Conservation (phyloP, 2,888 invertebrate species). For the Theretra japonica region DNA sequence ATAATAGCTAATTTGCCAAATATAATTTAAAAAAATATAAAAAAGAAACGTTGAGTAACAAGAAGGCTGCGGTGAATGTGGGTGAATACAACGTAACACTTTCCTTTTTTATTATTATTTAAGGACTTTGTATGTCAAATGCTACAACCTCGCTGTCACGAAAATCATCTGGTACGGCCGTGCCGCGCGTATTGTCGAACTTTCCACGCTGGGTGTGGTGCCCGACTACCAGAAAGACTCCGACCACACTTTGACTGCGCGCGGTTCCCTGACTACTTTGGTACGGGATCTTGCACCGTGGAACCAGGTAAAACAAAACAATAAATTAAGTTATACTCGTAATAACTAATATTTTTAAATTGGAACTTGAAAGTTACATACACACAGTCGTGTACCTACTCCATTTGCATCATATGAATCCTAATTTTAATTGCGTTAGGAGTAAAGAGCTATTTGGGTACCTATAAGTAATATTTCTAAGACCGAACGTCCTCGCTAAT, state of each 20-base stretch:
- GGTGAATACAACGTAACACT: not conserved
- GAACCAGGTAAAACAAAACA: slow-evolving; percentile 87
- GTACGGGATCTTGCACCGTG: slow-evolving; percentile 89
- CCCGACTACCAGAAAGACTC: slow-evolving; percentile 88
- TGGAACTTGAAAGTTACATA: too few relatives aligned
- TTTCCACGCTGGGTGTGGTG: slow-evolving; percentile 93
- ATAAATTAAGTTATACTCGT: not conserved
- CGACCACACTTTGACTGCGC: slow-evolving; percentile 91
- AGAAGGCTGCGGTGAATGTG: not conserved
- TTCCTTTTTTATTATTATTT: slow-evolving; percentile 30
- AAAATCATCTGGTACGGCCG: slow-evolving; percentile 86
- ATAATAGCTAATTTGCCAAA: too few relatives aligned
- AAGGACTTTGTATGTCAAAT: slow-evolving; percentile 94
- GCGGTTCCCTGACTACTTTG: slow-evolving; percentile 91
- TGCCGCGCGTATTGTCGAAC: slow-evolving; percentile 94
- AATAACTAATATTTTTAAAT: not conserved
- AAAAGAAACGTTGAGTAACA: too few relatives aligned
- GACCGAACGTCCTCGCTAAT: not conserved
- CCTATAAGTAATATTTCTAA: not conserved
- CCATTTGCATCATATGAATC: too few relatives aligned
- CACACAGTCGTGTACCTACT: too few relatives aligned
- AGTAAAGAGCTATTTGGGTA: too few relatives aligned
- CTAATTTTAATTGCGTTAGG: too few relatives aligned
- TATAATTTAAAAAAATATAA: too few relatives aligned
- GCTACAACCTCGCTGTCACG: slow-evolving; percentile 91